phyloP scores from a whole-genome alignment of 2,797 vertebrate species.

The Sebastes minor region DNA sequence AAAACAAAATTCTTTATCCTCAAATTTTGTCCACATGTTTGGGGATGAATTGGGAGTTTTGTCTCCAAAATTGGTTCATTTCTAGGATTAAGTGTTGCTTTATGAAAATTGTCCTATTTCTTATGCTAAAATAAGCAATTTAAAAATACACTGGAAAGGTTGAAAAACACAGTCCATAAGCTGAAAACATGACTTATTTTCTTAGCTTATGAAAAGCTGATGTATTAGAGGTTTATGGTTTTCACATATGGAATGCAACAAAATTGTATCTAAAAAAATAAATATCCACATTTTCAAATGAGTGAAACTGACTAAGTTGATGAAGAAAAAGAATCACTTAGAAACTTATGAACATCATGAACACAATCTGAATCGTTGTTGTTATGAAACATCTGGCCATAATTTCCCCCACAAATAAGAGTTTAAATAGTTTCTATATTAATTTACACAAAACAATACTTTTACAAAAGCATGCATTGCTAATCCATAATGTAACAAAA shows the following conservation, averaged over 20 bases:
- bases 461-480: background rate
- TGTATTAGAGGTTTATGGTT: background rate
- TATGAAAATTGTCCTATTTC: background rate
- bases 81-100: background rate
- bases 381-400: constrained; percentile 30
- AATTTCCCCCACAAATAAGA: constrained; percentile 6
- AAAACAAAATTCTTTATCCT: no score
- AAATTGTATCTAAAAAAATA: background rate
- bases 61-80: background rate
- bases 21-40: background rate
- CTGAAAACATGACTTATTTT: background rate
- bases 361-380: constrained; percentile 3
- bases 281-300: background rate
- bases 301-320: background rate
- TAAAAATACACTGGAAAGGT: background rate
- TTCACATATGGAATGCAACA: background rate
- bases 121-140: background rate
- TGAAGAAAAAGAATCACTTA: no score
- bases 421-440: background rate
- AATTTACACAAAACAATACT: background rate
- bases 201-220: background rate
- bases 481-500: constrained; percentile 4
- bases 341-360: background rate
- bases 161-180: background rate
- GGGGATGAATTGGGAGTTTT: background rate